These are phyloP conservation scores for Apocrypta bakeri DNA, from an alignment of 1,140 invertebrate genomes.

Conservation along the genomic window DNA sequence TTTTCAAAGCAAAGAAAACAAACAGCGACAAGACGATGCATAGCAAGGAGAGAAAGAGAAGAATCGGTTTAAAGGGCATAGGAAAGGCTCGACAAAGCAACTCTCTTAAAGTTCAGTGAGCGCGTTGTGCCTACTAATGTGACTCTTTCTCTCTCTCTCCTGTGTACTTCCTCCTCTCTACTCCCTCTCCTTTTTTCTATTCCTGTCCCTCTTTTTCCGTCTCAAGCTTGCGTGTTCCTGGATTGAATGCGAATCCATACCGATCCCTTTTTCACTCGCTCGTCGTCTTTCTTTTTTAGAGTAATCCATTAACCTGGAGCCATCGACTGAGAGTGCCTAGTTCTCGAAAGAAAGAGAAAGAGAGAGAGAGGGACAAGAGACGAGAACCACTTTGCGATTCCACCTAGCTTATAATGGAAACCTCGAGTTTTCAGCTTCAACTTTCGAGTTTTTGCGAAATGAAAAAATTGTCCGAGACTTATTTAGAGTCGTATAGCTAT, in stretches of 20 bases:
- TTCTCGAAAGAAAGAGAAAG: slow-evolving; percentile 24
- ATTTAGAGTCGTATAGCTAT: neutral
- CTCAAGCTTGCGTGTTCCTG: slow-evolving; percentile 52
- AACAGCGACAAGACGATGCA: slow-evolving; percentile 5
- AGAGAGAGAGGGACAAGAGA: neutral
- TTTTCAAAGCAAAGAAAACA: neutral
- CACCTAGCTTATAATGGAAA: slow-evolving; percentile 45
- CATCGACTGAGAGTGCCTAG: slow-evolving; percentile 41
- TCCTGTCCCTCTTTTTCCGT: slow-evolving; percentile 30
- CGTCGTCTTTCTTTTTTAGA: slow-evolving; percentile 45
- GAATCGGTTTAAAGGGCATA: slow-evolving; percentile 71
- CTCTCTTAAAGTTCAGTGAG: slow-evolving; percentile 72
- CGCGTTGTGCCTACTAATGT: slow-evolving; percentile 69
- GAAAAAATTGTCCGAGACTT: neutral
- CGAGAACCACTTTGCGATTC: slow-evolving; percentile 49
- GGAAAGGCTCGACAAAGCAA: slow-evolving; percentile 71
- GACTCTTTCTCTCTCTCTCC: slow-evolving; percentile 24
- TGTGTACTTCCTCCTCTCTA: neutral
- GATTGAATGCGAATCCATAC: slow-evolving; percentile 53
- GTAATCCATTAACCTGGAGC: slow-evolving; percentile 53
- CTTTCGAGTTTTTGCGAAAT: neutral
- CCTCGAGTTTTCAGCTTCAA: neutral
- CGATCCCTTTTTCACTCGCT: slow-evolving; percentile 36
- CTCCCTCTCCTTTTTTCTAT: slow-evolving; percentile 16
- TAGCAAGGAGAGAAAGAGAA: slow-evolving; percentile 44